Evolutionary conservation across 2,797 vertebrate species (phyloP), one percentile per base, ranked within the genome.

Genomic region (Cyprinella venusta): DNA sequence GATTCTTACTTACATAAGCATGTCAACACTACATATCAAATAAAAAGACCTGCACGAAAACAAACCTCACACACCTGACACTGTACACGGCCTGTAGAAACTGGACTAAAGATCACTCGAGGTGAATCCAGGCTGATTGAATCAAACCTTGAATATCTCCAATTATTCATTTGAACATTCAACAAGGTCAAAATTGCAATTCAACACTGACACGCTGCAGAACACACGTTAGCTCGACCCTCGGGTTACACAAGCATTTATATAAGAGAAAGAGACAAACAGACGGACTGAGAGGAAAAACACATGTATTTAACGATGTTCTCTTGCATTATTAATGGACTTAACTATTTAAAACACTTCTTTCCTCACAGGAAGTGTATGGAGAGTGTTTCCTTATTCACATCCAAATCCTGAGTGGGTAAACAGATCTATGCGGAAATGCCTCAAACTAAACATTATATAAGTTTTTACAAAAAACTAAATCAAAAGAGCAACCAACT

Each of bases 271-370:
- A 42, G 24, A 36, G 56, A 50, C 19, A 61, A 82, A 80, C 82
- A 63, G 77, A 50, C 52, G 33, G 71, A 68, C 80, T 84, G 40
- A 78, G 65, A 33, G 50, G 67, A 42, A 65, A 42, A 72, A 88
- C 86, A 84, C 76, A 82, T 83, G 81, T 52, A 83, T 87, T 87
- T 89, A 88, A 88, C 84, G 81, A 90, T 87, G 83, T 82, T 54
- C 74, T 64, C 45, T 33, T 92, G 74, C 92, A 90, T 91, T 86
- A 92, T 90, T 90, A 78, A 91, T 90, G 80, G 38, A 40, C 5
- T 82, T 48, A 69, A 80, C 65, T 21, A 65, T 54, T 70, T 74
- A 16, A 68, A 48, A 83, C 68, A 56, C 36, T 15, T 45, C 8
- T 24, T 42, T 45, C 61, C 19, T 8, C 33, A 21, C 52, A 48